These are phyloP conservation scores for Antedon bifida DNA, from an alignment of 35 echinoderm and acorn worm genomes.

Conservation along the genomic window DNA sequence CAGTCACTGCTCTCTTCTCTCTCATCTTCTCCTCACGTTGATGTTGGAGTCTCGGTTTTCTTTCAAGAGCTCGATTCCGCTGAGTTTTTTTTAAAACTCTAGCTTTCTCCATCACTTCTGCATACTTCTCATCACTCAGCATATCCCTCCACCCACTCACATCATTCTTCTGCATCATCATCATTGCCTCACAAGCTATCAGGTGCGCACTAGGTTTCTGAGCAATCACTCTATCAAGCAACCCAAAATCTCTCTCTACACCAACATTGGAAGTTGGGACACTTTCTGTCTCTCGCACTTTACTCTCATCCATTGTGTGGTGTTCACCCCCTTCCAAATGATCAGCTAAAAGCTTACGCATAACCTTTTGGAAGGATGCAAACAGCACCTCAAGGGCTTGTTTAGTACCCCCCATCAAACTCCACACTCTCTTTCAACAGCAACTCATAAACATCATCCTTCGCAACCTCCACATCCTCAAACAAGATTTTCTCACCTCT, in stretches of 20 bases:
- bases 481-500: conserved; percentile 9
- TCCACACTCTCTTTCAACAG: conserved; percentile 9
- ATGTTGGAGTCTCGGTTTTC: background rate
- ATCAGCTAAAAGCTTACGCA: conserved; percentile 1
- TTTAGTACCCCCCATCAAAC: conserved; percentile 7
- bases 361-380: background rate
- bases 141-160: conserved; percentile 23
- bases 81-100: background rate
- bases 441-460: conserved; percentile 24
- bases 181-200: conserved; percentile 34
- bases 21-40: conserved; percentile 5
- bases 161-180: conserved; percentile 44
- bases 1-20: conserved; percentile 17
- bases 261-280: conserved; percentile 54
- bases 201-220: conserved; percentile 31
- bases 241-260: conserved; percentile 57
- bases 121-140: background rate
- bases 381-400: conserved; percentile 13
- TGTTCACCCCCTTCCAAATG: conserved; percentile 15
- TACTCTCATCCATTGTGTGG: conserved; percentile 9
- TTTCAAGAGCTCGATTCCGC: background rate
- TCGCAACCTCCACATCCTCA: conserved; percentile 17
- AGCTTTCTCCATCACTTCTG: background rate
- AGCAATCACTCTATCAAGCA: conserved; percentile 41
- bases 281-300: conserved; percentile 21